Conservation (phyloP, 2,113 vertebrate genomes). For the Syngnathoides biaculeatus region DNA sequence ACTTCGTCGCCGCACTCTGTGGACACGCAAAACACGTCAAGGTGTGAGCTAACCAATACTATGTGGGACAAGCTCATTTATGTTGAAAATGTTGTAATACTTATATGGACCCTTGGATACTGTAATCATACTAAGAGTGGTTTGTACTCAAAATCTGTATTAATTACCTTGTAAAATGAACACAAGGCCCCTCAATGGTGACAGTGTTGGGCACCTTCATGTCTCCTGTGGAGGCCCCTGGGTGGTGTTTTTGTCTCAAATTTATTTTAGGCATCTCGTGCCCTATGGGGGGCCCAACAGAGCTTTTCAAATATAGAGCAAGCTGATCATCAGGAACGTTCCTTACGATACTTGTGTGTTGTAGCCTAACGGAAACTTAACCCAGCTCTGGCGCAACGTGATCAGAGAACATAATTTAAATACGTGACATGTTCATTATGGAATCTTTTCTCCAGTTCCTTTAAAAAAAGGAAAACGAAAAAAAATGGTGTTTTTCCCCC, state of each 20-base stretch:
- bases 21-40: slow-evolving; percentile 8
- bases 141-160: neutral
- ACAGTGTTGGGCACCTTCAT: neutral
- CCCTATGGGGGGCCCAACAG: neutral
- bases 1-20: slow-evolving; percentile 60
- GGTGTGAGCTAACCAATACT: neutral
- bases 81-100: neutral
- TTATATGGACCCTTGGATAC: neutral
- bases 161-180: neutral
- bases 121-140: neutral
- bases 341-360: neutral
- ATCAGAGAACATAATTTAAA: neutral
- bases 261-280: too few species aligned
- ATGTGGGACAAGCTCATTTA: neutral
- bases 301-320: neutral
- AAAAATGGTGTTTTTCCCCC: neutral
- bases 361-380: neutral
- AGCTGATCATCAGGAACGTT: neutral
- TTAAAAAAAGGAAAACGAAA: neutral
- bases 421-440: neutral
- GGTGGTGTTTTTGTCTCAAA: neutral
- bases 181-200: neutral
- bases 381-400: too few species aligned
- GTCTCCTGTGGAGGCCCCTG: neutral
- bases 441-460: neutral